Evolutionary conservation across 2,888 invertebrate genomes (phyloP).

Genomic region (Hypena proboscidalis): DNA sequence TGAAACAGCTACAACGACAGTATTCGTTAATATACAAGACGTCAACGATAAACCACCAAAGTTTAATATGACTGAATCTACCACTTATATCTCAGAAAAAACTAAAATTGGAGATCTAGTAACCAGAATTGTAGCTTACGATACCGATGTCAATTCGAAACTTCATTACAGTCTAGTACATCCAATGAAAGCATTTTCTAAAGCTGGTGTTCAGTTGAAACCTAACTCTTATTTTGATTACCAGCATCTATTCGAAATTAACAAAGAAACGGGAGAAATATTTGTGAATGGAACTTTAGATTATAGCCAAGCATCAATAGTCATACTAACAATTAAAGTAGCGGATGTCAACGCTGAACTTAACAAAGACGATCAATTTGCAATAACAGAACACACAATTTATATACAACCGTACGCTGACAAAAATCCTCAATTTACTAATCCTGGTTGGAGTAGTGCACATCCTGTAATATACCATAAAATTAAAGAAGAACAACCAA

Average conservation of each 20-base stretch:
- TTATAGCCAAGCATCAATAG: conserved; percentile 90
- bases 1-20: conserved; percentile 92
- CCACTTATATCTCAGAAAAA: conserved; percentile 90
- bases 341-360: conserved; percentile 89
- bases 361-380: conserved; percentile 87
- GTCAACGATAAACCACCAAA: conserved; percentile 93
- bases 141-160: conserved; percentile 89
- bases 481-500: conserved; percentile 91
- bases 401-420: conserved; percentile 92
- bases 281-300: conserved; percentile 88
- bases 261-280: conserved; percentile 89
- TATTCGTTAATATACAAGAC: conserved; percentile 89
- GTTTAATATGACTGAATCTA: conserved; percentile 88
- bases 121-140: conserved; percentile 87
- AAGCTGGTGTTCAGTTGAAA: conserved; percentile 89
- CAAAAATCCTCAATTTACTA: conserved; percentile 90
- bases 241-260: conserved; percentile 88
- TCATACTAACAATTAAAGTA: conserved; percentile 90
- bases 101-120: conserved; percentile 87
- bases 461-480: conserved; percentile 88
- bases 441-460: conserved; percentile 89
- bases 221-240: conserved; percentile 86
- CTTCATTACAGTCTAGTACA: conserved; percentile 89
- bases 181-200: conserved; percentile 89
- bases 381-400: conserved; percentile 89